phyloP scores from a whole-genome alignment of 2,888 invertebrate genomes.

The Acronicta alni region DNA sequence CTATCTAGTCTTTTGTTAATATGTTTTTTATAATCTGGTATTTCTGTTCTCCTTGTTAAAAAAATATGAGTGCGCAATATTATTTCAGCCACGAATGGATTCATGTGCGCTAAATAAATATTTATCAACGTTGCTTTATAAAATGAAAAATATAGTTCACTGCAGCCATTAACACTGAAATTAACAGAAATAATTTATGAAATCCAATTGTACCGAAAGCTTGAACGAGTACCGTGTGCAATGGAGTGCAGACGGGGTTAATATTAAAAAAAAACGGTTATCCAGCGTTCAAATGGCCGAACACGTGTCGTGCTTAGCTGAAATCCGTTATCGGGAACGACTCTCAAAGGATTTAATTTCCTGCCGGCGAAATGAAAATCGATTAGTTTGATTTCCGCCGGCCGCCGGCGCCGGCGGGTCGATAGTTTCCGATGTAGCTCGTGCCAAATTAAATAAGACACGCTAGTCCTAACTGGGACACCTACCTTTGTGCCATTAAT shows the following conservation, averaged over 20 bases:
- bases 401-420: conserved; percentile 75
- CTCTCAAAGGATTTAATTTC: conserved; percentile 89
- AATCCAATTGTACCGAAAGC: conserved; percentile 62
- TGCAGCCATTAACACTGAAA: conserved; percentile 21
- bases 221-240: conserved; percentile 49
- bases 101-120: conserved; percentile 24
- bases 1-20: background rate
- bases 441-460: conserved; percentile 82
- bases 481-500: conserved; percentile 58
- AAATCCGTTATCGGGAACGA: conserved; percentile 85
- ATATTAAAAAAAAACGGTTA: conserved; percentile 66
- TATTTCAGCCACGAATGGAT: conserved; percentile 1
- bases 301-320: conserved; percentile 86
- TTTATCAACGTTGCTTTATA: conserved; percentile 20
- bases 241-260: conserved; percentile 46
- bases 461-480: conserved; percentile 64
- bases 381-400: conserved; percentile 88
- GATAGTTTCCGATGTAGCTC: conserved; percentile 83
- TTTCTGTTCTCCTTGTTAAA: background rate
- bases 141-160: conserved; percentile 28
- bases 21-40: background rate
- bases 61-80: background rate
- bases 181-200: conserved; percentile 41
- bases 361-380: conserved; percentile 88
- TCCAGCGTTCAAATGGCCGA: conserved; percentile 63